These are phyloP conservation scores for Cephus rjabovi DNA, from an alignment of 2,888 invertebrate genomes.

Conservation along the genomic window DNA sequence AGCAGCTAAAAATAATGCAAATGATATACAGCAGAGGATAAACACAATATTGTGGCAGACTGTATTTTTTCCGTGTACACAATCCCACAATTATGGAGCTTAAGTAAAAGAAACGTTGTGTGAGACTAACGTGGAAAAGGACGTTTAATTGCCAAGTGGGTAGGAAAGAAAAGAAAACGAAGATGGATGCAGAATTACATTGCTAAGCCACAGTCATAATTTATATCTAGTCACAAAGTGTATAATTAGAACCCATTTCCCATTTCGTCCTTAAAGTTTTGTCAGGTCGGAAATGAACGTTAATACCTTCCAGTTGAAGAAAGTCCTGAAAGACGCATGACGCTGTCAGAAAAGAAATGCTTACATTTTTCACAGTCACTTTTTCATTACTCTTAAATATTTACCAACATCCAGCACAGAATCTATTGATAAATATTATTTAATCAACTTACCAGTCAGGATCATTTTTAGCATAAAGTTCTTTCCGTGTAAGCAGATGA, in stretches of 20 bases:
- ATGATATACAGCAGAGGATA: not conserved
- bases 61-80: not conserved
- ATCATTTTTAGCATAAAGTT: no score
- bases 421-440: not conserved
- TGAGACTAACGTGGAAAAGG: not conserved
- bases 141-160: not conserved
- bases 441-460: not conserved
- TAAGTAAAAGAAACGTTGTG: not conserved
- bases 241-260: not conserved
- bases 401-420: not conserved
- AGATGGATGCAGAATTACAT: not conserved
- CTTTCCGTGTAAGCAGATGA: no score
- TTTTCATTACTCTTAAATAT: not conserved
- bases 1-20: no score
- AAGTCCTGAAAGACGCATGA: not conserved
- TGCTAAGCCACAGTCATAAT: not conserved
- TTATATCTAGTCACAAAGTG: not conserved
- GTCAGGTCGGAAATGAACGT: not conserved
- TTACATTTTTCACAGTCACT: not conserved
- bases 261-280: not conserved
- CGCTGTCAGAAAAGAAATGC: not conserved
- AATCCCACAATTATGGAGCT: not conserved
- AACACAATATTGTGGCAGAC: not conserved
- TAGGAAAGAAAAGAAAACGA: not conserved
- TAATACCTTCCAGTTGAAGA: not conserved